Base-by-base conservation (phyloP, 1,140 invertebrate species). In the Euwallacea fornicatus region DNA sequence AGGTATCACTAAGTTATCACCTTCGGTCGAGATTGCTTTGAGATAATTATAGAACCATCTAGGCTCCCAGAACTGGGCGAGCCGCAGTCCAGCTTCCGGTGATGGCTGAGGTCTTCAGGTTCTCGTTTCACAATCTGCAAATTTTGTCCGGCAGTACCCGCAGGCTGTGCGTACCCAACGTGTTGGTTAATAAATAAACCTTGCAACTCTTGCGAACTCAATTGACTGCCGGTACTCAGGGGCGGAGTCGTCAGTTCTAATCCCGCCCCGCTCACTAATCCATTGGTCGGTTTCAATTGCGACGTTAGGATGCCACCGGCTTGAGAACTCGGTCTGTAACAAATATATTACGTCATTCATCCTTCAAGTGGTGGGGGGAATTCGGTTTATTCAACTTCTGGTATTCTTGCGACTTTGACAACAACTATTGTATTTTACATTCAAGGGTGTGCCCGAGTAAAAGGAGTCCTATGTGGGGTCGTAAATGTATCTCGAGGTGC, bases 141-240 rank as follows among this genome's bases (percentile, higher is more conserved):
- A 81, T 84, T 75, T 78, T 85, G 74, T 69, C 77, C 80, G 75
- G 63, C 83, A 79, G 77, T 75, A 42, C 73, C 71, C 71, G 73
- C 73, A 60, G 80, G 75, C 68, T 80, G 78, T 69, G 77, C 72
- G 72, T 79, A 81, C 44, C 77, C 77, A 71, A 78, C 78, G 75
- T 86, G 85, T 71, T 86, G 86, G 76, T 87, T 86, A 73, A 88
- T 83, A 78, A 87, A 88, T 78, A 88, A 85, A 76, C 87, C 86
- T 78, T 87, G 86, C 50, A 88, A 84, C 77, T 88, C 87, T 77
- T 80, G 79, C 9, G 79, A 76, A 61, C 76, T 77, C 42, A 81
- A 77, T 73, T 80, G 79, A 73, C 74, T 69, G 67, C 75, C 78
- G 71, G 83, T 83, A 74, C 83, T 83, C 43, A 87, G 80, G 72